A percentile compares a stretch with the other conserved stretches of the same genome.
Conservation (phyloP, 2,888 invertebrate genomes). For the Chesias legatella region DNA sequence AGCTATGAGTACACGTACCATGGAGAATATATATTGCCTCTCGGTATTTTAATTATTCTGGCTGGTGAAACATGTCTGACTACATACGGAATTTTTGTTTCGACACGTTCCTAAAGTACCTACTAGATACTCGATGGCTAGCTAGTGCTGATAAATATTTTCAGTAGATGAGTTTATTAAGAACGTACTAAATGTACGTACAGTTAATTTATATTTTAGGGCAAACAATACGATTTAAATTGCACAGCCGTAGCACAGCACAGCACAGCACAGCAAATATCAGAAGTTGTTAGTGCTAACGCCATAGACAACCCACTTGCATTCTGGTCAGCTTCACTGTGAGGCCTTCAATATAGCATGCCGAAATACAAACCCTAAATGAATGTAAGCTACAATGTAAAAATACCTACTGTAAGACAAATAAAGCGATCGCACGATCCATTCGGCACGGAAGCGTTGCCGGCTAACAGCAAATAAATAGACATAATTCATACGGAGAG, state of each 20-base stretch:
- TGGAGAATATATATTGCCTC: conserved; percentile 2
- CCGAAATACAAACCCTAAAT: neutral
- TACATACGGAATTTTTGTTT: neutral
- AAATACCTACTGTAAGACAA: conserved; percentile 9
- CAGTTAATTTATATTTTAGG: no score
- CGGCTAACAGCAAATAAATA: conserved; percentile 23
- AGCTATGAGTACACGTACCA: neutral
- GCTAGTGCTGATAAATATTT: no score
- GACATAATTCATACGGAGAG: conserved; percentile 16
- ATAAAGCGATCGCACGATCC: conserved; percentile 10
- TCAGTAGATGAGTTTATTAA: no score
- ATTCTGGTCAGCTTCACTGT: no score
- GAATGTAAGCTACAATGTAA: neutral
- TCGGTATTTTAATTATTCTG: conserved; percentile 11
- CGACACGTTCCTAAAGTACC: neutral
- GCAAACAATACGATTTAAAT: no score
- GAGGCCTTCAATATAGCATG: no score
- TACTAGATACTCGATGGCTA: no score
- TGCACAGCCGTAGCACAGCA: no score
- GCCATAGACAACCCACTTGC: no score
- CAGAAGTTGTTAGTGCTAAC: no score
- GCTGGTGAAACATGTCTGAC: neutral
- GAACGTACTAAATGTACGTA: no score
- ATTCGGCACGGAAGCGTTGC: conserved; percentile 1
- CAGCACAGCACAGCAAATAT: no score